phyloP scores from a whole-genome alignment of 1,140 invertebrate species.

The Drosophila auraria region DNA sequence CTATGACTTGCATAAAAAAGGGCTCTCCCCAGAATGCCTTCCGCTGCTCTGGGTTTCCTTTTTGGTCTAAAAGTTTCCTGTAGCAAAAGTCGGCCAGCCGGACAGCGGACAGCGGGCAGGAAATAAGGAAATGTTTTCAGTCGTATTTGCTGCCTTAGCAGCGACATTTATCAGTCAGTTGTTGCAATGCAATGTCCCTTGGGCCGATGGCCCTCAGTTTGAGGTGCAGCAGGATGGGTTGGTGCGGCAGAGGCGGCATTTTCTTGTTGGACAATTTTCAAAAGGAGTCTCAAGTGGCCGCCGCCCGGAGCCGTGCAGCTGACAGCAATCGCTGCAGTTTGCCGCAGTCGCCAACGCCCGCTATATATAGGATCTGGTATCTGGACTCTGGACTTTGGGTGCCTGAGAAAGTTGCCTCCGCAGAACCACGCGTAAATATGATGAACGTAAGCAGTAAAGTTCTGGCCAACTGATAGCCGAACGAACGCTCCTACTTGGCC shows the following conservation, averaged over 20 bases:
- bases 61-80: conserved; percentile 79
- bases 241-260: neutral
- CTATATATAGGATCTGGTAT: conserved; percentile 49
- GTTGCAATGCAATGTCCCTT: conserved; percentile 66
- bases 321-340: conserved; percentile 59
- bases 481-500: conserved; percentile 50
- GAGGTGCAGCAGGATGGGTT: conserved; percentile 9
- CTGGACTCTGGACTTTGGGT: conserved; percentile 12
- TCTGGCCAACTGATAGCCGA: conserved; percentile 80
- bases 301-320: conserved; percentile 50
- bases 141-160: conserved; percentile 77
- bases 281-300: conserved; percentile 75
- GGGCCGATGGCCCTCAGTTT: conserved; percentile 36
- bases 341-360: conserved; percentile 54
- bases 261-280: conserved; percentile 76
- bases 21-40: conserved; percentile 67
- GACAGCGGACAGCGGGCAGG: conserved; percentile 52
- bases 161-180: conserved; percentile 82
- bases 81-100: conserved; percentile 47
- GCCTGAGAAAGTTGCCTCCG: conserved; percentile 31
- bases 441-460: conserved; percentile 82
- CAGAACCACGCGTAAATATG: conserved; percentile 78
- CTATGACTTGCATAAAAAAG: conserved; percentile 82
- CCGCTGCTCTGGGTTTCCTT: conserved; percentile 74
- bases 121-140: conserved; percentile 81